A percentile compares a stretch with the other conserved stretches of the same genome.
phyloP scores from a whole-genome alignment of 2,113 vertebrate species.

The Periophthalmus modestus region DNA sequence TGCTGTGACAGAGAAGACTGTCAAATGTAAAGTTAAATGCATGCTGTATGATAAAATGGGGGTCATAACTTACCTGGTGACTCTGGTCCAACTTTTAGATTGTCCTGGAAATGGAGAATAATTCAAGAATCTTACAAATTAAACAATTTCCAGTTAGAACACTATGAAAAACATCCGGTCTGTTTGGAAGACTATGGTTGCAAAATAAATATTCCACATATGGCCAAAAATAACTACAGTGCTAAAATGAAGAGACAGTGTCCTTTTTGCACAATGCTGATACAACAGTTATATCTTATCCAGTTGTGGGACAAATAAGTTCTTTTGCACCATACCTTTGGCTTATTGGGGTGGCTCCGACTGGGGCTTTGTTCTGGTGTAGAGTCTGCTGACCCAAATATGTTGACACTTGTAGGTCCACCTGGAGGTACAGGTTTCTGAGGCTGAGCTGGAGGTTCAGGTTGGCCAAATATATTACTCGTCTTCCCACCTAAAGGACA shows the following conservation, averaged over 20 bases:
- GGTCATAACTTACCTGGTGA: conserved; percentile 64
- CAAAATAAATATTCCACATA: too few species aligned
- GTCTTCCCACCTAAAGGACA: conserved; percentile 75
- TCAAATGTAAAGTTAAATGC: not conserved
- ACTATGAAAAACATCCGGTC: not conserved
- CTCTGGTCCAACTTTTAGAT: conserved; percentile 67
- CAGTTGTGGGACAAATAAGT: not conserved
- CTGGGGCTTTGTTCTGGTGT: conserved; percentile 55
- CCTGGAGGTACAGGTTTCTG: conserved; percentile 78
- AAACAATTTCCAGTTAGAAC: not conserved
- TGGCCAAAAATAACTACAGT: too few species aligned
- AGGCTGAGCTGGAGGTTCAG: conserved; percentile 69
- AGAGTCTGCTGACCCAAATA: conserved; percentile 81
- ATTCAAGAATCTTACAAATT: not conserved
- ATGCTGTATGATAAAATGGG: not conserved
- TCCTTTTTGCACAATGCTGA: not conserved
- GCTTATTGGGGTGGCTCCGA: conserved; percentile 88
- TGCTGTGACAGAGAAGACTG: conserved; percentile 35
- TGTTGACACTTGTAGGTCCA: conserved; percentile 77
- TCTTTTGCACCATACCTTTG: conserved; percentile 82
- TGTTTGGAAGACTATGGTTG: too few species aligned
- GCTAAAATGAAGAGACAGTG: too few species aligned
- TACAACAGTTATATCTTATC: too few species aligned
- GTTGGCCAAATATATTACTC: conserved; percentile 89
- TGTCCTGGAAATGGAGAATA: conserved; percentile 65